Conservation (phyloP, 1,140 invertebrate genomes). For the Nephila pilipes region DNA sequence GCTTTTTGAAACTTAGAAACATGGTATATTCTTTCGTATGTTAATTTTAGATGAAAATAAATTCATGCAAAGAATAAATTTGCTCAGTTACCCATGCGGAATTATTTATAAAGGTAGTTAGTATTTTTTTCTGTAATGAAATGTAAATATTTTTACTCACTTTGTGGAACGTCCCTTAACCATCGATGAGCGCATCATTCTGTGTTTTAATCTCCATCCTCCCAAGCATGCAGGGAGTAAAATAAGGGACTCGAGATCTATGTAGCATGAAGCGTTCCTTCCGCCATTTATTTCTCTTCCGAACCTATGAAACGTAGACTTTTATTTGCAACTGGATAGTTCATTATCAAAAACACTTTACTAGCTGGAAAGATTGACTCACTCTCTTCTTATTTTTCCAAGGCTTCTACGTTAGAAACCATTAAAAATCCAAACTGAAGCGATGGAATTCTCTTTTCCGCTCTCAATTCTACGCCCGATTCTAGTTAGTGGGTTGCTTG, state of each 20-base stretch:
- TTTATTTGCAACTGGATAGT: slow-evolving; percentile 77
- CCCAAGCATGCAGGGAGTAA: slow-evolving; percentile 69
- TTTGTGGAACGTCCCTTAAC: slow-evolving; percentile 49
- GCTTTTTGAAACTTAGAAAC: too few species aligned
- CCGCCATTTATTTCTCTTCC: slow-evolving; percentile 75
- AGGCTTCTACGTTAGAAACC: slow-evolving; percentile 47
- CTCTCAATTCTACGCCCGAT: slow-evolving; percentile 9
- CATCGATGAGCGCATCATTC: slow-evolving; percentile 70
- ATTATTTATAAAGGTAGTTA: too few species aligned
- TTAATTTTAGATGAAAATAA: too few species aligned
- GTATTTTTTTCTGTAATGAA: too few species aligned
- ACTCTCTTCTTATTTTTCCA: slow-evolving; percentile 54
- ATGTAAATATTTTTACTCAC: neutral
- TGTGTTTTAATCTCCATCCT: slow-evolving; percentile 76
- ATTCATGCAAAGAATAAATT: too few species aligned
- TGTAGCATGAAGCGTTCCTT: slow-evolving; percentile 76
- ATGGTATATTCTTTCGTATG: too few species aligned
- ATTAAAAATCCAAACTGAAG: slow-evolving; percentile 69
- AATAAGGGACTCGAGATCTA: slow-evolving; percentile 73
- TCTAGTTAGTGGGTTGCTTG: neutral
- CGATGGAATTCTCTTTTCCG: slow-evolving; percentile 22
- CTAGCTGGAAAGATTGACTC: slow-evolving; percentile 75
- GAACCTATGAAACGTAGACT: slow-evolving; percentile 75
- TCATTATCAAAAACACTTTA: slow-evolving; percentile 77
- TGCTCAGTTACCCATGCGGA: too few species aligned